Evolutionary conservation across 1,140 invertebrate genomes (phyloP).

Genomic region (Drosophila kurseongensis): DNA sequence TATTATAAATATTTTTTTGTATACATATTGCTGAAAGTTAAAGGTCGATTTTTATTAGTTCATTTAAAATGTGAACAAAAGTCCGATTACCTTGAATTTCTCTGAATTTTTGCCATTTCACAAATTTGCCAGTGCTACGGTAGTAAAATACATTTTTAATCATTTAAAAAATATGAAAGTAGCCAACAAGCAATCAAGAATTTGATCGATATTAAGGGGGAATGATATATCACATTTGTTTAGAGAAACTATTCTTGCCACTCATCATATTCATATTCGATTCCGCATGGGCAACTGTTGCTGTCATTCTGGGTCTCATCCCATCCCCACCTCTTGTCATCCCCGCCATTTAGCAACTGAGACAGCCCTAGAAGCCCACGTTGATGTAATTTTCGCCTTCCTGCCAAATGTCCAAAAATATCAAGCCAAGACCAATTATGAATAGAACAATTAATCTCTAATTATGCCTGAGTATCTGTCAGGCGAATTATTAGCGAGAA

Average conservation of each 20-base stretch:
- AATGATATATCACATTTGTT: too few species aligned
- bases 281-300: slow-evolving; percentile 73
- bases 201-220: too few species aligned
- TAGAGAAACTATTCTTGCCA: slow-evolving; percentile 1
- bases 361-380: slow-evolving; percentile 45
- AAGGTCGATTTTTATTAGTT: too few species aligned
- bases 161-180: too few species aligned
- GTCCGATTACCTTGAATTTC: too few species aligned
- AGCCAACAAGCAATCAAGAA: too few species aligned
- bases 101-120: too few species aligned
- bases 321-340: slow-evolving; percentile 9
- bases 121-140: too few species aligned
- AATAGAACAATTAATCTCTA: slow-evolving; percentile 83
- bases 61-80: too few species aligned
- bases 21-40: too few species aligned
- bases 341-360: slow-evolving; percentile 16
- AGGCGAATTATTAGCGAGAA: slow-evolving; percentile 71
- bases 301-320: slow-evolving; percentile 48
- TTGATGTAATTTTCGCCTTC: slow-evolving; percentile 49
- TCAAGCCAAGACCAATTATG: slow-evolving; percentile 74
- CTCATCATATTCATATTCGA: slow-evolving; percentile 31
- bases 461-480: slow-evolving; percentile 83
- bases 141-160: too few species aligned
- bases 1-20: too few species aligned
- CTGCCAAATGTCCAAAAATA: slow-evolving; percentile 75